Percentiles rank a stretch among this genome's conserved stretches.
Conservation (phyloP, 2,888 invertebrate genomes). For the Eurytoma adleriae region DNA sequence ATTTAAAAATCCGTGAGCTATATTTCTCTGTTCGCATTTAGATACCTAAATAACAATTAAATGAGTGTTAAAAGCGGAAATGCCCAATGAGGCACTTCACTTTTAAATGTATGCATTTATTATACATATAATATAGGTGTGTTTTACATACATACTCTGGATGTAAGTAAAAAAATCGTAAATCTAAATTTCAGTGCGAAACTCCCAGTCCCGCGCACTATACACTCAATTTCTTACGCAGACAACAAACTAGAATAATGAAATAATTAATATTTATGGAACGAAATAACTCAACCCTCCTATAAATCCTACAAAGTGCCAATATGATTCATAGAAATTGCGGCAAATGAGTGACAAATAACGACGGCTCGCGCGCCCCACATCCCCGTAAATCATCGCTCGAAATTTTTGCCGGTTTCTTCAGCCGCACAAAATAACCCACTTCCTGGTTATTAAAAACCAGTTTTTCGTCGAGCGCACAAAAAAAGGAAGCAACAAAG, state of each 20-base stretch:
- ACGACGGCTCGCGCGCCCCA: not conserved
- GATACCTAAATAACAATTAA: too few relatives aligned
- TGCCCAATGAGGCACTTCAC: too few relatives aligned
- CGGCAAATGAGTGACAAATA: not conserved
- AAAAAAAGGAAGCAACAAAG: not conserved
- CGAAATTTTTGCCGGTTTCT: not conserved
- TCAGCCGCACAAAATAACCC: not conserved
- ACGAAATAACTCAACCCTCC: not conserved
- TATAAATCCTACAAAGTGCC: not conserved
- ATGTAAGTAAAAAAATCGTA: too few relatives aligned
- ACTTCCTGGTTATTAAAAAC: slow-evolving; percentile 27
- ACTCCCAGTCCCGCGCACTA: not conserved
- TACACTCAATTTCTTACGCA: not conserved
- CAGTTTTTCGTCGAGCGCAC: slow-evolving; percentile 16
- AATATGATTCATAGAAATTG: not conserved
- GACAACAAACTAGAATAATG: too few relatives aligned
- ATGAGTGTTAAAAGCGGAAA: too few relatives aligned
- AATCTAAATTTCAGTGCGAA: too few relatives aligned
- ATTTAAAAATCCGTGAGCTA: too few relatives aligned
- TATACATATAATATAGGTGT: too few relatives aligned
- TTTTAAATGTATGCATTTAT: too few relatives aligned
- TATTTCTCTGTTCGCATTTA: too few relatives aligned
- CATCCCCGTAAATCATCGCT: not conserved
- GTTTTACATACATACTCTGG: too few relatives aligned
- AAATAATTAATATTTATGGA: too few relatives aligned